A percentile compares a stretch with the other conserved stretches of the same genome.
These are phyloP conservation scores for Cirrhinus molitorella DNA, from an alignment of 2,797 vertebrate genomes.

Conservation along the genomic window DNA sequence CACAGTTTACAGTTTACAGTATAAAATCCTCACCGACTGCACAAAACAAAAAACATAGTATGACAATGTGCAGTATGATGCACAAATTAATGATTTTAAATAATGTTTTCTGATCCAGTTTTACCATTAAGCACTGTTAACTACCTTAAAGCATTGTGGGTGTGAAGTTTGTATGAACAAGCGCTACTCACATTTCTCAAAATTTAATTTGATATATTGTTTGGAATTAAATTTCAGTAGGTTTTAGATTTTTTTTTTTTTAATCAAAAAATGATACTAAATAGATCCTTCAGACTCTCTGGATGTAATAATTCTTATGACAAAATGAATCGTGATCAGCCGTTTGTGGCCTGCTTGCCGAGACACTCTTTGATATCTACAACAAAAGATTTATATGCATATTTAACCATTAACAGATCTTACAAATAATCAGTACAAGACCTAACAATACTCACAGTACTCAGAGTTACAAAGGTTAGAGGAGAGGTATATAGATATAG, in stretches of 20 bases:
- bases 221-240: not conserved
- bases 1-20: not conserved
- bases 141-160: not conserved
- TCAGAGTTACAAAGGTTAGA: no score
- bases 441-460: no score
- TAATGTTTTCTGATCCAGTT: not conserved
- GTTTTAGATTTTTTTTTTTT: no score
- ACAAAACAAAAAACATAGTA: not conserved
- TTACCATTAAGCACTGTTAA: not conserved
- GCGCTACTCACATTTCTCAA: not conserved
- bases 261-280: no score
- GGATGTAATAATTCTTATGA: no score
- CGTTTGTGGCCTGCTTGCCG: no score
- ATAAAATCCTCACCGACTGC: not conserved
- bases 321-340: no score
- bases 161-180: not conserved
- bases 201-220: not conserved
- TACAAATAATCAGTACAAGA: not conserved
- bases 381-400: not conserved
- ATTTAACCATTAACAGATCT: not conserved
- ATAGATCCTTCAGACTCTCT: no score
- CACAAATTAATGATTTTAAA: not conserved
- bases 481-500: no score
- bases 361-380: no score
- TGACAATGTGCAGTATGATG: not conserved